These are phyloP conservation scores for Geotrupes spiniger DNA, from an alignment of 2,888 invertebrate genomes.

Conservation along the genomic window DNA sequence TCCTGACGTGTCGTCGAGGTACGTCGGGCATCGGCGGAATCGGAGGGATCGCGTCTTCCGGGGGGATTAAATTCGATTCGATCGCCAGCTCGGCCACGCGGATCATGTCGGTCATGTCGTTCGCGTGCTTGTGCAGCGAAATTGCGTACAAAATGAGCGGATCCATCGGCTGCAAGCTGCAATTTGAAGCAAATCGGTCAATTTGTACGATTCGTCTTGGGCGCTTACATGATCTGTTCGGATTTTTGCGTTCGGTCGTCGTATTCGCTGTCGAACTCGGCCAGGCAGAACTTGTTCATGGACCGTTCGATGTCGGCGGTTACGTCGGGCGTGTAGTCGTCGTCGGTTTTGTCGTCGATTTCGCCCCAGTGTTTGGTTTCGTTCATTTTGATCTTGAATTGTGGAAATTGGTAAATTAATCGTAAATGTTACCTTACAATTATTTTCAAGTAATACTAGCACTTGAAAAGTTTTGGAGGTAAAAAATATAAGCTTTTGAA, in stretches of 20 bases:
- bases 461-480: too few species aligned
- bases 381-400: too few species aligned
- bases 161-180: constrained; percentile 42
- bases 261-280: constrained; percentile 38
- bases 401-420: too few species aligned
- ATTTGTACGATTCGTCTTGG: too few species aligned
- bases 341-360: constrained; percentile 28
- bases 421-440: too few species aligned
- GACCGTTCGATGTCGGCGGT: constrained; percentile 42
- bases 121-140: constrained; percentile 43
- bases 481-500: too few species aligned
- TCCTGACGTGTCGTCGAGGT: constrained; percentile 33
- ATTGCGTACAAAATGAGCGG: constrained; percentile 43
- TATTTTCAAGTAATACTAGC: too few species aligned
- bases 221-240: constrained; percentile 36
- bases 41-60: constrained; percentile 39
- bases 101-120: constrained; percentile 42
- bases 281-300: constrained; percentile 42
- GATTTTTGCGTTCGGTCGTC: constrained; percentile 22
- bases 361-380: constrained; percentile 40
- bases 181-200: constrained; percentile 14
- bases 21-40: constrained; percentile 40
- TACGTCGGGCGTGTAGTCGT: constrained; percentile 35
- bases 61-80: constrained; percentile 41
- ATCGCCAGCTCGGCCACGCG: constrained; percentile 40